phyloP scores from a whole-genome alignment of 2,888 invertebrate species.

The Drosophila mulleri region DNA sequence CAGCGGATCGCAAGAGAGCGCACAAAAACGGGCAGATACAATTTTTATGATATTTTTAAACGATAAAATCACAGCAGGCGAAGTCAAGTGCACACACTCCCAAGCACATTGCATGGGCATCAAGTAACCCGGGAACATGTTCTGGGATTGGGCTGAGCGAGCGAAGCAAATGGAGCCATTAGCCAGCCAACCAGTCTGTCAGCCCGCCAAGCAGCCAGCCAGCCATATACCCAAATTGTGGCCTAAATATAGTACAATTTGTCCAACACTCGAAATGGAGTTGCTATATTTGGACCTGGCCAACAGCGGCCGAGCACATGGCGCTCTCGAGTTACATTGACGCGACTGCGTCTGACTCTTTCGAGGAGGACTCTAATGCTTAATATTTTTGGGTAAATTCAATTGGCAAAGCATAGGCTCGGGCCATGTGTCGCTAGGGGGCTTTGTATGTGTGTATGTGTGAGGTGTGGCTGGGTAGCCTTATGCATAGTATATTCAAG shows the following conservation, averaged over 20 bases:
- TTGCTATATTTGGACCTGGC: constrained; percentile 53
- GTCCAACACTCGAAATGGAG: constrained; percentile 45
- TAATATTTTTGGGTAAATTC: constrained; percentile 42
- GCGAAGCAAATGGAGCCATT: constrained; percentile 71
- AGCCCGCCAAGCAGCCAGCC: constrained; percentile 27
- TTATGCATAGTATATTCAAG: constrained; percentile 66
- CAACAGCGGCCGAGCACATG: constrained; percentile 33
- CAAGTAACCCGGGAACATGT: constrained; percentile 64
- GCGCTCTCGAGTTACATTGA: constrained; percentile 55
- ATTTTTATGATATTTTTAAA: constrained; percentile 74
- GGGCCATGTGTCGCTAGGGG: constrained; percentile 47
- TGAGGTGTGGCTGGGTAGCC: background rate
- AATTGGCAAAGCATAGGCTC: constrained; percentile 50
- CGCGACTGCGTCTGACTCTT: constrained; percentile 2
- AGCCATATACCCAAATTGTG: constrained; percentile 45
- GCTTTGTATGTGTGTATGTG: background rate
- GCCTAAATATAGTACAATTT: constrained; percentile 62
- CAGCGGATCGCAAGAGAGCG: background rate
- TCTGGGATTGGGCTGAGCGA: constrained; percentile 9
- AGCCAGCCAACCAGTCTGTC: constrained; percentile 37
- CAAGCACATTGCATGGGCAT: constrained; percentile 63
- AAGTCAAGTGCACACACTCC: constrained; percentile 73
- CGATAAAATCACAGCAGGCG: constrained; percentile 71
- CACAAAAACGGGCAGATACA: constrained; percentile 40
- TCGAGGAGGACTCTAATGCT: constrained; percentile 16